Evolutionary conservation across 2,113 vertebrate species (phyloP).

Genomic region (Pseudois nayaur): DNA sequence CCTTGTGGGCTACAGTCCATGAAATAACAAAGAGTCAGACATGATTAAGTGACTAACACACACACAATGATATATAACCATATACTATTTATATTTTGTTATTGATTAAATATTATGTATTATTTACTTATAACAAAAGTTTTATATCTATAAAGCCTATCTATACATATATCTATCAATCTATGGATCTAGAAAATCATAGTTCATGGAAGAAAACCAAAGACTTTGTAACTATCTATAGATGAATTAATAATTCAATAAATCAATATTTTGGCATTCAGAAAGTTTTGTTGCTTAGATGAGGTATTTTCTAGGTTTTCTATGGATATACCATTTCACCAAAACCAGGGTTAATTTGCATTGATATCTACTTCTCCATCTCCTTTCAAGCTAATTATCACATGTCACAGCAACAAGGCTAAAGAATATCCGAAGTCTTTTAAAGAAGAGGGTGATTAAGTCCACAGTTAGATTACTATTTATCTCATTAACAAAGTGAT

Average conservation of each 20-base stretch:
- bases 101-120: neutral
- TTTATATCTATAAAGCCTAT: neutral
- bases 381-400: constrained; percentile 33
- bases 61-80: neutral
- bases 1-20: neutral
- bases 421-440: neutral
- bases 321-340: neutral
- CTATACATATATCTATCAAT: neutral
- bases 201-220: neutral
- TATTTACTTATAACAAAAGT: neutral
- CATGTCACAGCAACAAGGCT: neutral
- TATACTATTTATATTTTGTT: neutral
- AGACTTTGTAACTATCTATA: neutral
- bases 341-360: neutral
- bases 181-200: neutral
- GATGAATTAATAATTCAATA: neutral
- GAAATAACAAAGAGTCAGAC: neutral
- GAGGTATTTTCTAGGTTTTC: neutral
- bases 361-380: neutral
- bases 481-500: constrained; percentile 34
- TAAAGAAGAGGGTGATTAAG: constrained; percentile 25
- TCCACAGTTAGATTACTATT: neutral
- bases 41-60: neutral
- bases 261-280: neutral
- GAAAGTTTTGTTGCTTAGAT: neutral